Percentiles rank a stretch among this genome's conserved stretches.
Conservation (phyloP, 2,113 vertebrate genomes). For the Saccopteryx leptura region DNA sequence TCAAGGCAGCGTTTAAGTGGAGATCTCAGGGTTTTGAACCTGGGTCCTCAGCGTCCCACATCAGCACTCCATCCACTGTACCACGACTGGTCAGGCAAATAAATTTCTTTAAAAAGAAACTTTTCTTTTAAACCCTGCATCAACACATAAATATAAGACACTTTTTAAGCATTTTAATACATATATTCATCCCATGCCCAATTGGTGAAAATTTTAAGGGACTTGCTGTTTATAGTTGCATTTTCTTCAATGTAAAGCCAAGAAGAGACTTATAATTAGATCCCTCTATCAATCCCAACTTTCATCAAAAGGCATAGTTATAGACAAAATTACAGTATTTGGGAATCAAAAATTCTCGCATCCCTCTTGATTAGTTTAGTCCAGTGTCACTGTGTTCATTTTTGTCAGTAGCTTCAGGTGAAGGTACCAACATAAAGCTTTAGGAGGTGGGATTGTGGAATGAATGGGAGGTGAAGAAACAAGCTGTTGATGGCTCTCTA, state of each 20-base stretch:
- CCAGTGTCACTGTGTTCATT: conserved; percentile 15
- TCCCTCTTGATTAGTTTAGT: background rate
- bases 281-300: background rate
- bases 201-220: background rate
- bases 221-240: background rate
- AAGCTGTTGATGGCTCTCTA: background rate
- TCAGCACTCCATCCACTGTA: too few species aligned
- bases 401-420: conserved; percentile 28
- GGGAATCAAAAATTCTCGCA: background rate
- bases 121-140: background rate
- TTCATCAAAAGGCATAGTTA: background rate
- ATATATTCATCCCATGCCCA: background rate
- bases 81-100: too few species aligned
- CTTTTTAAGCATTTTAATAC: conserved; percentile 32
- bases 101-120: background rate
- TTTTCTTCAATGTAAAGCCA: conserved; percentile 40
- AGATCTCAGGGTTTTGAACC: too few species aligned
- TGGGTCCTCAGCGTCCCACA: too few species aligned
- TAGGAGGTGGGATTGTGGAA: background rate
- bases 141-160: conserved; percentile 10
- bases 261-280: conserved; percentile 36
- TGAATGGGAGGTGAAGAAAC: conserved; percentile 4
- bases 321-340: conserved; percentile 46
- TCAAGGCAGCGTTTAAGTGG: too few species aligned
- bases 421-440: background rate